Percentiles rank a stretch among this genome's conserved stretches.
Evolutionary conservation across 2,888 invertebrate genomes (phyloP).

Genomic region (Chalcosyrphus nemorum): DNA sequence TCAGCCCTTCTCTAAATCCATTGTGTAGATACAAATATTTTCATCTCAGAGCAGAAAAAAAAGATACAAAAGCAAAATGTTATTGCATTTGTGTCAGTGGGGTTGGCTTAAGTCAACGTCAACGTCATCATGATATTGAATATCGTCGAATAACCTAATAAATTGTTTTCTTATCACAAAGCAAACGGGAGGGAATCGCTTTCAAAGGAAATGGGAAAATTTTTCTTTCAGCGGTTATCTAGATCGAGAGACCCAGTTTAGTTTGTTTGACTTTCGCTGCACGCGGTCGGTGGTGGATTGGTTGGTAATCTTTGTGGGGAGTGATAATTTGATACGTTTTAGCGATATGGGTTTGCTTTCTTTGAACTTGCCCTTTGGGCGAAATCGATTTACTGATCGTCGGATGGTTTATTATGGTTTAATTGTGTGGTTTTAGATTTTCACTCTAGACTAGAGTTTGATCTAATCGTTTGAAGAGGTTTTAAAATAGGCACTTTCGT

Average conservation of each 20-base stretch:
- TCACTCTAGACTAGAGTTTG: background rate
- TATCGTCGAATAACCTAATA: conserved; percentile 44
- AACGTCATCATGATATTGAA: conserved; percentile 50
- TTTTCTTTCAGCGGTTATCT: conserved; percentile 26
- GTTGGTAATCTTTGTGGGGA: background rate
- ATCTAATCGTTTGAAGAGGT: background rate
- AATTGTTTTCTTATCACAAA: conserved; percentile 24
- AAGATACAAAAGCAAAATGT: conserved; percentile 46
- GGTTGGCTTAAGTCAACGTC: conserved; percentile 30
- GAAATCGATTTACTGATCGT: conserved; percentile 1
- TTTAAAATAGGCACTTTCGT: too few relatives aligned
- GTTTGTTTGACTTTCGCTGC: conserved; percentile 15
- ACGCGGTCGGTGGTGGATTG: background rate
- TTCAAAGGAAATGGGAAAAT: conserved; percentile 26
- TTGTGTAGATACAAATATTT: conserved; percentile 46
- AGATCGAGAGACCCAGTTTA: conserved; percentile 9
- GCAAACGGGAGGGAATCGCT: conserved; percentile 2
- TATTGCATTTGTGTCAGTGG: conserved; percentile 47
- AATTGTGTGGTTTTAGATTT: background rate
- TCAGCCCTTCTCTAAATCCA: conserved; percentile 41
- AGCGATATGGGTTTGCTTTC: conserved; percentile 1
- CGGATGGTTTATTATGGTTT: background rate
- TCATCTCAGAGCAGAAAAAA: conserved; percentile 4
- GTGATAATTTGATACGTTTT: conserved; percentile 21
- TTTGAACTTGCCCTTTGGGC: conserved; percentile 54